phyloP scores from a whole-genome alignment of 2,113 vertebrate species.

The Mixornis gularis region DNA sequence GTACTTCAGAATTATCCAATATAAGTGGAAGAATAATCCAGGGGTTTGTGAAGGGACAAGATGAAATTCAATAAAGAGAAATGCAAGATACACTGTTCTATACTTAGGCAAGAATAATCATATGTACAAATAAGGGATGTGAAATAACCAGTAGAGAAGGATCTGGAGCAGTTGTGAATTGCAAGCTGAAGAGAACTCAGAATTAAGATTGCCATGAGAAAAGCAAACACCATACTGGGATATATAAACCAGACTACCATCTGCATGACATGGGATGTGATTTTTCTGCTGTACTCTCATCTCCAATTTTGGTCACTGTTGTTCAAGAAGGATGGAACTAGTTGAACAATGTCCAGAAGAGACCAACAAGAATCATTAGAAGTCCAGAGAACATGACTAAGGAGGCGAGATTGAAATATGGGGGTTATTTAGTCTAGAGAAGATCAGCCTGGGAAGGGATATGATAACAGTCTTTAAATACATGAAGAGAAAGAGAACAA shows the following conservation, averaged over 20 bases:
- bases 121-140: neutral
- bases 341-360: neutral
- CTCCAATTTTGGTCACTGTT: conserved; percentile 15
- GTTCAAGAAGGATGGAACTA: neutral
- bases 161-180: neutral
- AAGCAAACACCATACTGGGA: neutral
- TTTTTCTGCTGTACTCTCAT: neutral
- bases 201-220: neutral
- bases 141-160: neutral
- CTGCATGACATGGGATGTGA: neutral
- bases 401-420: conserved; percentile 22
- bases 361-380: neutral
- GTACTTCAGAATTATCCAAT: neutral
- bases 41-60: neutral
- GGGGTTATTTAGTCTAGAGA: conserved; percentile 33
- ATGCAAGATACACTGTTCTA: neutral
- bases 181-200: neutral
- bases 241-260: neutral
- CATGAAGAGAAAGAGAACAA: neutral
- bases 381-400: neutral
- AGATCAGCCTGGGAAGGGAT: neutral
- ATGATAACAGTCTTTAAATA: conserved; percentile 10
- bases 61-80: neutral
- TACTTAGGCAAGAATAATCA: neutral
- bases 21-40: neutral